Evolutionary conservation across 2,888 invertebrate species (phyloP).

Genomic region (Metellina segmentata): DNA sequence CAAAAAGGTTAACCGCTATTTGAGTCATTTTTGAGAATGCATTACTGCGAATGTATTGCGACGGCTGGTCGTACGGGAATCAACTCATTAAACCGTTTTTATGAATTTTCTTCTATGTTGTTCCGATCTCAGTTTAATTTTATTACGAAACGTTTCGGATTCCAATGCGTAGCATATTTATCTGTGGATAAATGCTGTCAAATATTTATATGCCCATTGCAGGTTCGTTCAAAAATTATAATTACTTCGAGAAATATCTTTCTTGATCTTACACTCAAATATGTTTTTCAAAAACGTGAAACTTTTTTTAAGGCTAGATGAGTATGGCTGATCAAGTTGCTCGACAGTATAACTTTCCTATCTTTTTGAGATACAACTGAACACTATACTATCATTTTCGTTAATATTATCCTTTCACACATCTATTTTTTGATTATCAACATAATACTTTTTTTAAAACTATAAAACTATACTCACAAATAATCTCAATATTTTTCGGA

Average conservation of each 20-base stretch:
- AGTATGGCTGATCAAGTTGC: too few species aligned
- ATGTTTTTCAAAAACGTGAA: background rate
- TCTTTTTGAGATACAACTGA: too few species aligned
- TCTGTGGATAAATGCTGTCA: background rate
- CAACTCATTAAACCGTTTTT: background rate
- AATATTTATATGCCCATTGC: background rate
- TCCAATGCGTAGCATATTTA: background rate
- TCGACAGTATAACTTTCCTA: too few species aligned
- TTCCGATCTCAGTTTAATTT: background rate
- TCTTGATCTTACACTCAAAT: background rate
- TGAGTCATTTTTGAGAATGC: constrained; percentile 7
- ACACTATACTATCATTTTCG: too few species aligned
- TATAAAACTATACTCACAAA: too few species aligned
- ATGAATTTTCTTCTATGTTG: background rate
- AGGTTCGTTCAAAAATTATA: background rate
- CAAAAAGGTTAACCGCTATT: constrained; percentile 61
- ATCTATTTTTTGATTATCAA: too few species aligned
- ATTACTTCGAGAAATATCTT: background rate
- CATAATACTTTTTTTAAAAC: too few species aligned
- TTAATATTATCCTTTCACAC: too few species aligned
- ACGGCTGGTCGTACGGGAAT: background rate
- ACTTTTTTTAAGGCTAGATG: background rate
- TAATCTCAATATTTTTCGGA: too few species aligned
- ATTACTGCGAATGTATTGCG: constrained; percentile 4
- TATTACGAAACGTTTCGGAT: background rate